Percentiles rank a stretch among this genome's conserved stretches.
These are phyloP conservation scores for Trinorchestia longiramus DNA, from an alignment of 1,140 invertebrate genomes.

Conservation along the genomic window DNA sequence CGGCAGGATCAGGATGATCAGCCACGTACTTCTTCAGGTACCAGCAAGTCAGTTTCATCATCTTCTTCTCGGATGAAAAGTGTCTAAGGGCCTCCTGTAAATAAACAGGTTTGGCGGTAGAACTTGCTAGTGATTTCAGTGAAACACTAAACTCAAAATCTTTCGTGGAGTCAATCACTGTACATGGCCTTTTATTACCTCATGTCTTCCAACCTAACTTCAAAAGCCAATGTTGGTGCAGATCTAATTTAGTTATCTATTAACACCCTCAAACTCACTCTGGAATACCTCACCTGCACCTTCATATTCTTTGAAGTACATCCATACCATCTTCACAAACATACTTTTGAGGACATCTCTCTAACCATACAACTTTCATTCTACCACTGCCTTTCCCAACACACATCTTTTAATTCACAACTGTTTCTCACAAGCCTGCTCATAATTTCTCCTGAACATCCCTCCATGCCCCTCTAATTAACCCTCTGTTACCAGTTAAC, in stretches of 20 bases:
- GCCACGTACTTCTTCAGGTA: constrained; percentile 68
- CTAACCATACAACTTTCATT: too few species aligned
- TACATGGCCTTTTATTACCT: neutral
- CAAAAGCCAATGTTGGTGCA: neutral
- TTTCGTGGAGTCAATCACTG: neutral
- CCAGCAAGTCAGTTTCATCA: constrained; percentile 68
- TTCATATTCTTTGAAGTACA: too few species aligned
- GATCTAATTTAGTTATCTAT: neutral
- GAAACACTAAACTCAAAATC: neutral
- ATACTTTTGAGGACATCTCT: too few species aligned
- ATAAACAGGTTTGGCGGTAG: neutral
- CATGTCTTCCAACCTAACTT: neutral
- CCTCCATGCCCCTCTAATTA: too few species aligned
- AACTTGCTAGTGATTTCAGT: neutral
- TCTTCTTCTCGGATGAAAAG: constrained; percentile 67
- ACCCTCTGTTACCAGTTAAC: too few species aligned
- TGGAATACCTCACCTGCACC: too few species aligned
- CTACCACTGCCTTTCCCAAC: too few species aligned
- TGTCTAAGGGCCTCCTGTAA: constrained; percentile 69
- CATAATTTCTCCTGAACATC: too few species aligned
- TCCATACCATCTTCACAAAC: too few species aligned
- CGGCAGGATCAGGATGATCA: neutral
- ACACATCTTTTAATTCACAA: too few species aligned
- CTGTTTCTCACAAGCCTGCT: too few species aligned
- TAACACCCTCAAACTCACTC: too few species aligned